Evolutionary conservation across 2,888 invertebrate species (phyloP), one percentile per base, ranked within the genome.

Genomic region (Caradrina clavipalpis): DNA sequence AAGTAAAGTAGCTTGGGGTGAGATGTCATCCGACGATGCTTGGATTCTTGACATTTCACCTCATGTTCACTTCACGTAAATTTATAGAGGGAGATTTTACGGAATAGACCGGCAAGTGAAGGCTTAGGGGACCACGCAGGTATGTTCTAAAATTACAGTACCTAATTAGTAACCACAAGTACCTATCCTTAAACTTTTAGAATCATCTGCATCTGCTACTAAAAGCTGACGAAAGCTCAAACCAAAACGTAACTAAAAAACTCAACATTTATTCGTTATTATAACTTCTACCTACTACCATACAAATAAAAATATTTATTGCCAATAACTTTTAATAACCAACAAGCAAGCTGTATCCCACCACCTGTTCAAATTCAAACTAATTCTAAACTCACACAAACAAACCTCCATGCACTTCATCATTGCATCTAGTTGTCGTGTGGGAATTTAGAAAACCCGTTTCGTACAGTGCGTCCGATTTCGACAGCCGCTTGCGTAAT

Each of bases 401-500:
- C 35, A 59, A 45, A 69, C 56, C 53, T 35, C 54, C 76, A 73
- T 86, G 86, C 83, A 85, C 74, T 76, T 73, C 57, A 80, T 79
- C 65, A 81, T 57, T 84, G 86, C 85, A 86, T 82, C 82, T 75
- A 78, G 78, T 59, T 70, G 76, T 75, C 73, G 79, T 81, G 80
- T 84, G 87, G 81, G 88, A 88, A 87, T 87, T 88, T 84, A 88
- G 83, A 85, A 86, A 88, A 86, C 86, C 77, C 82, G 86, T 86
- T 85, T 67, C 15, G 80, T 61, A 73, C 57, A 75, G 73, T 84
- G 81, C 80, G 83, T 82, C 75, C 63, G 68, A 80, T 88, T 86
- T 87, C 88, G 83, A 88, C 84, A 88, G 26, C 39, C 42, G 58
- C 74, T 88, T 88, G 83, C 86, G 87, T 80, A 88, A 87, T 78